Percentiles rank a stretch among this genome's conserved stretches.
Evolutionary conservation across 1,140 invertebrate species (phyloP).

Genomic region (Aradophagus sp.): DNA sequence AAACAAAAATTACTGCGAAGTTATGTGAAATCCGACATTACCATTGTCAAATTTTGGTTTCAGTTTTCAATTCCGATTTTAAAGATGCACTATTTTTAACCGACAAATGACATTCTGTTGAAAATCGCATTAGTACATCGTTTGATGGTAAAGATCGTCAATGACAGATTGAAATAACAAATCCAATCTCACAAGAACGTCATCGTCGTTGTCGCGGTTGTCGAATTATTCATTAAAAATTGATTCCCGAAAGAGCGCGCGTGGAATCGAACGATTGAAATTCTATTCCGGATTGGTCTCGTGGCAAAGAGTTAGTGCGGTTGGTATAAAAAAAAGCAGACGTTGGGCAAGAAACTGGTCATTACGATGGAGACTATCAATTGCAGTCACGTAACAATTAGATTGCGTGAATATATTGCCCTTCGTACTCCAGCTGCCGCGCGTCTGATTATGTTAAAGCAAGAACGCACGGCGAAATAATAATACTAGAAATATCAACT

Average conservation of each 20-base stretch:
- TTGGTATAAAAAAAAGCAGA: not conserved
- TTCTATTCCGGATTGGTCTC: no score
- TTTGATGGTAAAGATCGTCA: no score
- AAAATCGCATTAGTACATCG: no score
- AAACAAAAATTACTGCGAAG: no score
- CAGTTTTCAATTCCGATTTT: no score
- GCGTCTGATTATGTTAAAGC: slow-evolving; percentile 36
- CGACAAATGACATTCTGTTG: no score
- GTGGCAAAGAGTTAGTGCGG: not conserved
- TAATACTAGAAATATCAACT: no score
- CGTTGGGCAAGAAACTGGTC: slow-evolving; percentile 26
- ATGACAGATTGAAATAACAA: no score
- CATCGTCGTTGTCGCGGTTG: slow-evolving; percentile 1
- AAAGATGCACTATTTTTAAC: no score
- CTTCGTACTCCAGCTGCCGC: slow-evolving; percentile 50
- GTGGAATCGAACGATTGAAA: not conserved
- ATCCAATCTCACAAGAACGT: no score
- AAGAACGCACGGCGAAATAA: slow-evolving; percentile 12
- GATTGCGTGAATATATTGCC: slow-evolving; percentile 46
- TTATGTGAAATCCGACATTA: no score
- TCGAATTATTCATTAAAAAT: slow-evolving; percentile 20
- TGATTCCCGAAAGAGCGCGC: slow-evolving; percentile 12
- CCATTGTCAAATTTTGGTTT: no score
- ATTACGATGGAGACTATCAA: slow-evolving; percentile 43
- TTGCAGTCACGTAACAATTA: slow-evolving; percentile 52